These are phyloP conservation scores for Gobio occitaniae DNA, from an alignment of 2,797 vertebrate species.

Conservation along the genomic window DNA sequence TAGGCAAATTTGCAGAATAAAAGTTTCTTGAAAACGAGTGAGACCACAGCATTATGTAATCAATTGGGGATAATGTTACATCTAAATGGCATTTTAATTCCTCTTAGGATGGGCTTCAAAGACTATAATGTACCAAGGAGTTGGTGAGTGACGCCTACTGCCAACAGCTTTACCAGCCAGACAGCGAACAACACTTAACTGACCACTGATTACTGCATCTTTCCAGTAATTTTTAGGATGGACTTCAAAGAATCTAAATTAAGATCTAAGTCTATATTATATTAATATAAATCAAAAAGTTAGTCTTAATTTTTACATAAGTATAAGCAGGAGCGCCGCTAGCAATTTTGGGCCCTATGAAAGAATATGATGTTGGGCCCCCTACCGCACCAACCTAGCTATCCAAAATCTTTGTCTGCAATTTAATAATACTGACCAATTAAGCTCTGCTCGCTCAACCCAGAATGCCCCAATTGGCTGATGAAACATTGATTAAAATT, in stretches of 20 bases:
- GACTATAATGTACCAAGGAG: neutral
- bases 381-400: no score
- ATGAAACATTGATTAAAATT: no score
- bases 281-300: neutral
- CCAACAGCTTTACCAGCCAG: neutral
- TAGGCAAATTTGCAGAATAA: neutral
- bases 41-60: neutral
- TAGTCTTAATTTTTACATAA: neutral
- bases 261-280: neutral
- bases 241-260: neutral
- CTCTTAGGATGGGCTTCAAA: conserved; percentile 8
- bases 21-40: neutral
- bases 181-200: neutral
- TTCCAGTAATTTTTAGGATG: neutral
- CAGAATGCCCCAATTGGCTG: no score
- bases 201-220: neutral
- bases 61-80: conserved; percentile 5
- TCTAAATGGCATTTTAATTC: neutral
- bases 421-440: no score
- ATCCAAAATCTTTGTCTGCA: no score
- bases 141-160: neutral
- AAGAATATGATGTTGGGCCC: no score
- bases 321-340: no score
- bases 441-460: no score
- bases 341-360: no score